Conservation (phyloP, 2,113 vertebrate species). For the Zeus faber region DNA sequence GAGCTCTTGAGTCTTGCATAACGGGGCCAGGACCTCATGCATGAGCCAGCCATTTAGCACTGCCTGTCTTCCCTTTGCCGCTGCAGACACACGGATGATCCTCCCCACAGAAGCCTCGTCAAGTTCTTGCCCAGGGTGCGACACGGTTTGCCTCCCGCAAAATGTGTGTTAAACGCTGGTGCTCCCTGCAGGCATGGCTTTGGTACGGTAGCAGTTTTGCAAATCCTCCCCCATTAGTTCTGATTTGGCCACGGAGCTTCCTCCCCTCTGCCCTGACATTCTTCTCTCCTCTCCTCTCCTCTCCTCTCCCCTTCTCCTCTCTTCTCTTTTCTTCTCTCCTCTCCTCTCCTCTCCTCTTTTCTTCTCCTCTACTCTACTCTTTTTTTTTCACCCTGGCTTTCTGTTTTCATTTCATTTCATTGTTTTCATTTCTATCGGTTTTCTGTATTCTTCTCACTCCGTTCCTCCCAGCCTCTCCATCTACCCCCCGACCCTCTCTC, state of each 20-base stretch:
- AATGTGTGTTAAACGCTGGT: too few species aligned
- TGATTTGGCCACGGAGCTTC: too few species aligned
- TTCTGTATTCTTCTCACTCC: conserved; percentile 1
- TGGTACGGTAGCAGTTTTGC: too few species aligned
- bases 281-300: conserved; percentile 6
- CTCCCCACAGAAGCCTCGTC: too few species aligned
- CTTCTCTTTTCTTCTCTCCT: background rate
- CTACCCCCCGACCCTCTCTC: too few species aligned
- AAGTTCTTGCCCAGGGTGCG: too few species aligned
- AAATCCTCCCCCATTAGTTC: too few species aligned
- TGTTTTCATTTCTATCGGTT: conserved; percentile 5
- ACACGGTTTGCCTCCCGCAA: too few species aligned
- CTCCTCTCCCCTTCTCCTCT: conserved; percentile 2
- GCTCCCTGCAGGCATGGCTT: too few species aligned
- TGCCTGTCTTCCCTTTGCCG: background rate
- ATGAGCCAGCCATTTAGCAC: background rate
- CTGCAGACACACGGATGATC: too few species aligned
- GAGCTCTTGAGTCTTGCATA: too few species aligned
- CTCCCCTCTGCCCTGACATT: too few species aligned
- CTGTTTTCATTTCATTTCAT: background rate
- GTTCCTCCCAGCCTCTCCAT: conserved; percentile 19
- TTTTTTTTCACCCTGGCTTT: background rate
- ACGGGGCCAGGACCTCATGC: background rate
- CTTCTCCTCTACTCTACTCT: background rate
- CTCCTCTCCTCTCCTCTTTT: background rate